Conservation (phyloP, 2,888 invertebrate species). For the Mesorhabditis sp. region DNA sequence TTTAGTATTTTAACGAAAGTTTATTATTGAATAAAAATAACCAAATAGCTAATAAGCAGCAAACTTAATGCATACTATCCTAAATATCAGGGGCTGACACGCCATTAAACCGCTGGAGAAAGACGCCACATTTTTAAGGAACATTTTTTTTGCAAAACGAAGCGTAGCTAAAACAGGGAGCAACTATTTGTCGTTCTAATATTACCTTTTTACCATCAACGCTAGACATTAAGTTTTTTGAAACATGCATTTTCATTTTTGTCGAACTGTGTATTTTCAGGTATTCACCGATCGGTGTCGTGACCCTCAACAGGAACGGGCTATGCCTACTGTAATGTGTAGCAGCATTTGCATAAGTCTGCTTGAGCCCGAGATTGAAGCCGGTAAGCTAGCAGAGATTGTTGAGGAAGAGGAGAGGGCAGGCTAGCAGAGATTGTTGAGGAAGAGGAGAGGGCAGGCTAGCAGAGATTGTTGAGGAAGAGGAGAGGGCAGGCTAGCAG, state of each 20-base stretch:
- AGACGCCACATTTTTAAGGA: no score
- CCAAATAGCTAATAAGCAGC: no score
- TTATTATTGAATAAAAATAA: no score
- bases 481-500: no score
- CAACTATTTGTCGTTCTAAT: background rate
- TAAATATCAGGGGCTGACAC: no score
- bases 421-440: no score
- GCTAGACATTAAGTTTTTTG: background rate
- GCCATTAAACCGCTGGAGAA: no score
- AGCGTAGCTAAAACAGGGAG: background rate
- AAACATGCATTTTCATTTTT: slow-evolving; percentile 5
- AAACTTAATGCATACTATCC: no score
- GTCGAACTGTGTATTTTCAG: slow-evolving; percentile 18
- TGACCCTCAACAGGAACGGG: slow-evolving; percentile 40
- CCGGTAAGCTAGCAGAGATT: slow-evolving; percentile 27
- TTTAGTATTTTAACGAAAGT: no score
- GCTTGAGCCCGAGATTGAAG: slow-evolving; percentile 55
- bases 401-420: no score
- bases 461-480: no score
- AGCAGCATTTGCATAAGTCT: slow-evolving; percentile 44
- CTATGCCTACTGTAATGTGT: slow-evolving; percentile 52
- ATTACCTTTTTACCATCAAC: background rate
- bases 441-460: no score
- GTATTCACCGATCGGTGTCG: slow-evolving; percentile 54
- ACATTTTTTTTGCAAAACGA: slow-evolving; percentile 7